Evolutionary conservation across 2,113 vertebrate genomes (phyloP), one percentile per base, ranked within the genome.

Genomic region (Festucalex cinctus): DNA sequence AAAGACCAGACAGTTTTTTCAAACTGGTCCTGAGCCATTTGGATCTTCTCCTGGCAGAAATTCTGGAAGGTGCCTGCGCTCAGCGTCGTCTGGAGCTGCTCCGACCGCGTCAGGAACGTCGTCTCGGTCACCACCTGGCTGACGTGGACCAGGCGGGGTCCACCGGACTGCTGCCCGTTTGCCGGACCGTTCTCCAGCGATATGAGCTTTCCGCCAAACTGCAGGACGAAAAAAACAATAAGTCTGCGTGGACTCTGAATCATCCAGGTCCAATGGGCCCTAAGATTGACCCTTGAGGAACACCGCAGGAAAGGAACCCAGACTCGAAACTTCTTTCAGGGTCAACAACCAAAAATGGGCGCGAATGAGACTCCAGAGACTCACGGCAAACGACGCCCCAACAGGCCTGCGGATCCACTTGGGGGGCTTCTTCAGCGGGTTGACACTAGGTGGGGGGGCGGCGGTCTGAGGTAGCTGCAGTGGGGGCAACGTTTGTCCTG

Each of bases 181-280:
- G 65, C n/a, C 78, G 81, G 92, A 20, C 83, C 6, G 20, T 93
- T 93, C 78, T 94, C 95, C 92, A 98, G 87, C 0, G 94, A 95
- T 1, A 98, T 94, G 68, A 99, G 90, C 78, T 96, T 99, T 58
- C 97, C 97, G 69, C 96, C 97, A 70, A 99, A 99, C 97, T 99
- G 63, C 1, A 0, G n/a, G 22, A 63, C 12, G 28, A 32, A 6
- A 6, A 41, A n/a, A 41, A 28, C 10, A 66, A 6, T 46, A 17
- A 5, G 44, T 20, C 17, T 46, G 44, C 7, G 44, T 19, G 7
- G 44, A 46, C 19, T 46, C 16, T 5, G 17, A 46, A 6, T 46
- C 17, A 46, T 19, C 44, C 44, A 46, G 44, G 16, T 46, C n/a
- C 9, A 10, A 32, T 28, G 7, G 54, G 54, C 6, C 54, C 53